Percentiles rank a stretch among this genome's conserved stretches.
Evolutionary conservation across 1,140 invertebrate genomes (phyloP).

Genomic region (Maniola jurtina): DNA sequence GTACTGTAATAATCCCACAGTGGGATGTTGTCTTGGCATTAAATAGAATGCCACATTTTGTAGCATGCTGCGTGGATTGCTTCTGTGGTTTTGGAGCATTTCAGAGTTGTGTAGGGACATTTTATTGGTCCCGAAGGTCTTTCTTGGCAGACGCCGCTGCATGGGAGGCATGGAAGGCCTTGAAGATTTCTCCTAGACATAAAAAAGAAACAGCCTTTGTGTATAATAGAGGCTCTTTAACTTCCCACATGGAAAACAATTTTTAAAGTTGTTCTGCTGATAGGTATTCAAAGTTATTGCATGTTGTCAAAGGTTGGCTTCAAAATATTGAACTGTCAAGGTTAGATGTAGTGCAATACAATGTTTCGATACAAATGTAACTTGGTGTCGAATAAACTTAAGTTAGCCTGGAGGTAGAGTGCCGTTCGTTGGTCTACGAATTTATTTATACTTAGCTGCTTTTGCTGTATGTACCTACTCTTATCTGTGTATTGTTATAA

Average conservation of each 20-base stretch:
- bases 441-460: neutral
- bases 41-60: too few species aligned
- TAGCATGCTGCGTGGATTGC: too few species aligned
- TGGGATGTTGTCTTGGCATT: too few species aligned
- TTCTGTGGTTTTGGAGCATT: too few species aligned
- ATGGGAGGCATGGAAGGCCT: too few species aligned
- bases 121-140: too few species aligned
- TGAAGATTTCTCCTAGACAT: too few species aligned
- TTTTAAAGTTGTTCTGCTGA: neutral
- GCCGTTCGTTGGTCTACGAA: neutral
- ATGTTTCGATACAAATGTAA: slow-evolving; percentile 8
- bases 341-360: neutral
- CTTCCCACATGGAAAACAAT: neutral
- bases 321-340: neutral
- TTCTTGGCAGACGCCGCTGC: too few species aligned
- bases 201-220: too few species aligned
- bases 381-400: slow-evolving; percentile 1
- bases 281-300: neutral
- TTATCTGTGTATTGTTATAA: neutral
- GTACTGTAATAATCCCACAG: too few species aligned
- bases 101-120: too few species aligned
- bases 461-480: neutral
- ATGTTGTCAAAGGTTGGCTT: neutral
- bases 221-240: too few species aligned
- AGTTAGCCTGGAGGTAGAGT: neutral